Percentiles rank a stretch among this genome's conserved stretches.
Conservation (phyloP, 2,113 vertebrate genomes). For the Spilogale gracilis region DNA sequence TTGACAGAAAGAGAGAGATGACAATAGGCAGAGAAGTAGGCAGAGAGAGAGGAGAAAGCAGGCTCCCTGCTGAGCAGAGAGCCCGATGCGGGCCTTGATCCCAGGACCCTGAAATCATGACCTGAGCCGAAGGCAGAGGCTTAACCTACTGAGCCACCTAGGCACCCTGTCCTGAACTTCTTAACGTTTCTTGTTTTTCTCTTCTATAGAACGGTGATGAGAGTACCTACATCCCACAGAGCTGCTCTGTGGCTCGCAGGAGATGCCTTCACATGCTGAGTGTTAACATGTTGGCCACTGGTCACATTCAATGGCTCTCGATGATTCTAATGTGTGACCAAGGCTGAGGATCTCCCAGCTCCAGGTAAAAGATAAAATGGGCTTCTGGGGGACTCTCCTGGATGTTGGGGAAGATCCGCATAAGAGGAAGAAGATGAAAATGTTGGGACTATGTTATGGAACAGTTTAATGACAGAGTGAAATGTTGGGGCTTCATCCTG, state of each 20-base stretch:
- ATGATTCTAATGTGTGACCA: neutral
- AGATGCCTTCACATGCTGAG: neutral
- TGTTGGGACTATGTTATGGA: neutral
- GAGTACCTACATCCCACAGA: neutral
- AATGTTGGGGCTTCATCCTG: neutral
- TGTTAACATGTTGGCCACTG: fast-evolving
- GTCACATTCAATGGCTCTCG: neutral
- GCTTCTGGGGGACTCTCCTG: neutral
- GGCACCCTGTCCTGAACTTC: neutral
- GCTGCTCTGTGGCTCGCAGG: neutral
- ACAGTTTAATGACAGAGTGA: neutral
- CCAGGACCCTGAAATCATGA: too few relatives aligned
- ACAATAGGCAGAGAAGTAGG: too few relatives aligned
- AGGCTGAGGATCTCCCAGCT: neutral
- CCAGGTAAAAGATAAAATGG: neutral
- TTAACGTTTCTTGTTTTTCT: neutral
- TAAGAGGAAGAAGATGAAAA: neutral
- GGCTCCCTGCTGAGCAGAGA: too few relatives aligned
- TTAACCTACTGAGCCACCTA: too few relatives aligned
- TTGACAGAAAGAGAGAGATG: too few relatives aligned
- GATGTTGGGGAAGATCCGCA: neutral
- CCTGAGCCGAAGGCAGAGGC: too few relatives aligned
- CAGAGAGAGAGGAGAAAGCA: too few relatives aligned
- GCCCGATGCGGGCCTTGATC: too few relatives aligned
- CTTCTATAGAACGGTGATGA: neutral